Percentiles rank a stretch among this genome's conserved stretches.
phyloP scores from a whole-genome alignment of 2,113 vertebrate species.

The Collichthys lucidus region DNA sequence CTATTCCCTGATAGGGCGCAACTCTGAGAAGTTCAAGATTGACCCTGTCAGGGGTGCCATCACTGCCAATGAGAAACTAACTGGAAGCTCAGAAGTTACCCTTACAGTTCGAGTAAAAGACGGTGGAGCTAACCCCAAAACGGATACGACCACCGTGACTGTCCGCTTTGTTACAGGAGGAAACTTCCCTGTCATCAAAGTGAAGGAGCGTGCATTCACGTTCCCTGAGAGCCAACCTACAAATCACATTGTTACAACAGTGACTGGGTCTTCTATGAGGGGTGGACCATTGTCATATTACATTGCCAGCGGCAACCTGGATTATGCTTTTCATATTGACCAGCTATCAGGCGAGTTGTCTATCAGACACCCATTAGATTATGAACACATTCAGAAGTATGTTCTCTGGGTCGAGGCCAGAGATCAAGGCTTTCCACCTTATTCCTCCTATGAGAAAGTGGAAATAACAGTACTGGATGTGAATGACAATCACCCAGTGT shows the following conservation, averaged over 20 bases:
- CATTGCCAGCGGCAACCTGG: constrained; percentile 95
- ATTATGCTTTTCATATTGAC: constrained; percentile 91
- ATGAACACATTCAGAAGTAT: constrained; percentile 92
- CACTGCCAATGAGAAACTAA: constrained; percentile 87
- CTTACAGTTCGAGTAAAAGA: constrained; percentile 94
- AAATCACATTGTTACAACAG: constrained; percentile 88
- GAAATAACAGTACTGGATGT: constrained; percentile 91
- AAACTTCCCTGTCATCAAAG: constrained; percentile 90
- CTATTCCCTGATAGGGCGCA: constrained; percentile 92
- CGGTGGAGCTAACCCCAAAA: constrained; percentile 87
- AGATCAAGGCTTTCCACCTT: constrained; percentile 95
- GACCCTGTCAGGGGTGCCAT: constrained; percentile 93
- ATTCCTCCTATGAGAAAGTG: constrained; percentile 94
- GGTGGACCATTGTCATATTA: constrained; percentile 93
- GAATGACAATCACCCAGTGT: constrained; percentile 93
- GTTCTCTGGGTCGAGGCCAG: constrained; percentile 95
- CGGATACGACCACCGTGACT: constrained; percentile 93
- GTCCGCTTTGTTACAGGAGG: constrained; percentile 92
- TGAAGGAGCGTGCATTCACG: constrained; percentile 87
- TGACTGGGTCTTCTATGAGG: constrained; percentile 90
- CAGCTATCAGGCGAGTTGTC: constrained; percentile 93
- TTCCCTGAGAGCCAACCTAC: constrained; percentile 93
- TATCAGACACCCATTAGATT: constrained; percentile 88
- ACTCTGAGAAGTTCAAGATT: constrained; percentile 93
- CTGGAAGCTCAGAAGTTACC: constrained; percentile 90